These are phyloP conservation scores for Brachirus orientalis DNA, from an alignment of 2,113 vertebrate genomes.

Conservation along the genomic window DNA sequence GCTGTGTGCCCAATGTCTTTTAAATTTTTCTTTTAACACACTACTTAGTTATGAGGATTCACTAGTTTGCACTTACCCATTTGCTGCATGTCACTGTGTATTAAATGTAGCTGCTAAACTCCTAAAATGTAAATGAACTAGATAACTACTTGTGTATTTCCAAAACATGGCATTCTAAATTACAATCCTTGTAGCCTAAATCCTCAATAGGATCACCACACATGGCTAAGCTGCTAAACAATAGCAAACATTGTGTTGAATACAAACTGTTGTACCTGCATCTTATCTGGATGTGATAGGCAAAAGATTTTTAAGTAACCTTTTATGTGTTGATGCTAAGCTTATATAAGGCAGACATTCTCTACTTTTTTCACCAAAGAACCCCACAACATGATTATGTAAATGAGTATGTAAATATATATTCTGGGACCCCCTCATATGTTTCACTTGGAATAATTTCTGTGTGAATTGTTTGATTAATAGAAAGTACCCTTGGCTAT, in stretches of 20 bases:
- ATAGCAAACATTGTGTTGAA: slow-evolving; percentile 52
- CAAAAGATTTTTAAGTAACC: slow-evolving; percentile 16
- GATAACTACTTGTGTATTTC: slow-evolving; percentile 32
- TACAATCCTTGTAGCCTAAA: slow-evolving; percentile 25
- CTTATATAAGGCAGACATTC: no score
- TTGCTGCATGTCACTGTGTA: slow-evolving; percentile 41
- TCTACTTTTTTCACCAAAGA: no score
- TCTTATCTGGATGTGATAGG: slow-evolving; percentile 16
- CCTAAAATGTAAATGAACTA: slow-evolving; percentile 46
- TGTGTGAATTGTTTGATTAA: no score
- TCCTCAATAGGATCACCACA: slow-evolving; percentile 25
- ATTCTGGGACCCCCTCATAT: no score
- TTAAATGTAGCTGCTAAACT: slow-evolving; percentile 2
- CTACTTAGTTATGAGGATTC: slow-evolving; percentile 38
- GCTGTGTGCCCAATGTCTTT: slow-evolving; percentile 14
- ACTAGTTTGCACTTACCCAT: slow-evolving; percentile 32
- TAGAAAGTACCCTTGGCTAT: no score
- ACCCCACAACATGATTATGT: no score
- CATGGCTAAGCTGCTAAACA: slow-evolving; percentile 49
- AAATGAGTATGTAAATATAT: no score
- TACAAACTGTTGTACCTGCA: slow-evolving; percentile 49
- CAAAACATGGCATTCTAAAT: slow-evolving; percentile 31
- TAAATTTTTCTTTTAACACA: slow-evolving; percentile 11
- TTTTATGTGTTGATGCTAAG: neutral
- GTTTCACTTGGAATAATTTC: no score